Base-by-base conservation (phyloP, 2,888 invertebrate genomes). In the Dynastes grantii region DNA sequence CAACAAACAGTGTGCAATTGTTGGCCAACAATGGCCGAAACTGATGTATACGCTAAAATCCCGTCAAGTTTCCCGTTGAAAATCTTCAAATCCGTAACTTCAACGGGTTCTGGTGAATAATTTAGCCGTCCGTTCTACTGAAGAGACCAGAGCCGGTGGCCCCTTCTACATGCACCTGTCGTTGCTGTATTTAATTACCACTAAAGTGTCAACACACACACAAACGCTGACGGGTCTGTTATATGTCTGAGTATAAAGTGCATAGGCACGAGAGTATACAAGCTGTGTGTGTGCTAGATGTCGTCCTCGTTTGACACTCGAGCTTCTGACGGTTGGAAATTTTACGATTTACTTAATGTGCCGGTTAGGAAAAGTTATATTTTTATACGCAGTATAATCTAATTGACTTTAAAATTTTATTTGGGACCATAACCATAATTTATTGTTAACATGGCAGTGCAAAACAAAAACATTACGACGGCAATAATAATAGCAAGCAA, bases 181-280 rank as follows among this genome's bases (percentile, higher is more conserved):
- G 58, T 73, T 73, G 55, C 49, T 58, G 58, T 73, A 73, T 58
- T 73, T 73, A 73, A 73, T 73, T 73, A 73, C 58, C 40, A 73
- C 73, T 40, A 58, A 73, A 73, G 73, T 73, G 73, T 73, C 73
- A 73, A 73, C 73, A 58, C 37, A 73, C 58, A 73, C 58, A 67
- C 32, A 29, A 22, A 58, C 22, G 22, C 22, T 58, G 29, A 55
- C 63, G 29, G 63, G 29, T 32, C 13, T 63, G 27, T 9, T 63
- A 63, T 13, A 27, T 32, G 63, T 63, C 6, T 3, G 63, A 6
- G 13, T 32, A 32, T 32, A 58, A 58, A 58, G 55, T 58, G 55
- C 22, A 58, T 22, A 22, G 22, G 55, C 55, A 22, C 22, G 55
- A 27, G 55, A 55, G 6, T 53, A 13, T 13, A 53, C 16, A 53